A percentile compares a stretch with the other conserved stretches of the same genome.
Evolutionary conservation across 2,888 invertebrate species (phyloP).

Genomic region (Clostera curtula): DNA sequence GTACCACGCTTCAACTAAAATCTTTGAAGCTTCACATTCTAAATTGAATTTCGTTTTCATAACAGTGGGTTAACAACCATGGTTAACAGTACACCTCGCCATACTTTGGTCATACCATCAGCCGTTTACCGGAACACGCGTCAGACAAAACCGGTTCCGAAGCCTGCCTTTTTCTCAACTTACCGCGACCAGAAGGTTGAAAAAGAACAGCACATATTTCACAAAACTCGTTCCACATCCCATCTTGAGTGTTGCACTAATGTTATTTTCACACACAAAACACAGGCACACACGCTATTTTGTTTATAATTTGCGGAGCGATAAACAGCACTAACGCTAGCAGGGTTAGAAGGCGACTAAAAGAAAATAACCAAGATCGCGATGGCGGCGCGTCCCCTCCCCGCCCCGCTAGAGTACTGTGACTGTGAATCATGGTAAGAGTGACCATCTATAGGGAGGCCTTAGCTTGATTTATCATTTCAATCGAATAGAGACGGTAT

Average conservation of each 20-base stretch:
- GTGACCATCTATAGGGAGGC: slow-evolving; percentile 26
- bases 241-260: slow-evolving; percentile 74
- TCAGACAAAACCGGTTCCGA: slow-evolving; percentile 52
- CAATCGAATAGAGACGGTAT: background rate
- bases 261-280: slow-evolving; percentile 50
- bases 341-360: slow-evolving; percentile 52
- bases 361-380: slow-evolving; percentile 52
- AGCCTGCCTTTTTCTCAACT: slow-evolving; percentile 66
- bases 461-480: background rate
- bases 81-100: slow-evolving; percentile 31
- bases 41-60: too few relatives aligned
- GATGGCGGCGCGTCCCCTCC: slow-evolving; percentile 50
- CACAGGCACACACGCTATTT: slow-evolving; percentile 58
- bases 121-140: slow-evolving; percentile 46
- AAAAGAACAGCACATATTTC: slow-evolving; percentile 88
- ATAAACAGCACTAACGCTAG: slow-evolving; percentile 22
- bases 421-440: slow-evolving; percentile 39
- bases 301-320: slow-evolving; percentile 23
- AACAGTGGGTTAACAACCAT: slow-evolving; percentile 8
- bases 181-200: slow-evolving; percentile 86
- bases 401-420: slow-evolving; percentile 29
- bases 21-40: too few relatives aligned
- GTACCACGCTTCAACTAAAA: too few relatives aligned
- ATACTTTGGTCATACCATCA: slow-evolving; percentile 51
- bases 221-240: slow-evolving; percentile 84